Evolutionary conservation across 1,140 invertebrate species (phyloP).

Genomic region (Heliconius himera): DNA sequence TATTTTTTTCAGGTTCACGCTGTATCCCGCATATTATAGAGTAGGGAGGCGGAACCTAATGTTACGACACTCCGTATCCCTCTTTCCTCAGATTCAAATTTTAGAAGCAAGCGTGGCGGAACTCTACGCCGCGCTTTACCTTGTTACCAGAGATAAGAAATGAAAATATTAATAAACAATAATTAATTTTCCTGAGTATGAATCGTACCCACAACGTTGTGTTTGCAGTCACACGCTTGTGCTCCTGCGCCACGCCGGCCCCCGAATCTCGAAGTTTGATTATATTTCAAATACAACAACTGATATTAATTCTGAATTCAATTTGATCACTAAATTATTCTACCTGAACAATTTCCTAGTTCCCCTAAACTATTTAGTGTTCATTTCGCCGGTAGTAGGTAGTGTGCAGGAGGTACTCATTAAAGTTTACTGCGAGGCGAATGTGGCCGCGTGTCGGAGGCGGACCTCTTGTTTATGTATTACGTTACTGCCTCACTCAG

Average conservation of each 20-base stretch:
- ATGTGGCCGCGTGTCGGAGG: conserved; percentile 23
- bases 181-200: background rate
- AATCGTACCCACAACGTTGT: too few relatives aligned
- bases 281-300: background rate
- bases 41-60: too few relatives aligned
- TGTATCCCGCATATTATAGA: too few relatives aligned
- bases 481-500: conserved; percentile 35
- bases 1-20: too few relatives aligned
- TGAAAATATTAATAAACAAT: too few relatives aligned
- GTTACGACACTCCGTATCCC: too few relatives aligned
- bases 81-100: too few relatives aligned
- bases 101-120: too few relatives aligned
- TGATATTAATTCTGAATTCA: background rate
- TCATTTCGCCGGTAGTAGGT: conserved; percentile 25
- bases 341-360: conserved; percentile 8
- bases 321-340: background rate
- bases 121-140: too few relatives aligned
- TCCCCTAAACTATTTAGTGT: conserved; percentile 37
- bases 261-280: background rate
- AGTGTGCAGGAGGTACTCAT: background rate
- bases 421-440: conserved; percentile 37
- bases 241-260: too few relatives aligned
- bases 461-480: conserved; percentile 36
- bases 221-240: too few relatives aligned
- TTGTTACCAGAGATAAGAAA: too few relatives aligned